Evolutionary conservation across 2,888 invertebrate species (phyloP), one percentile per base, ranked within the genome.

Genomic region (Tipula vernalis): DNA sequence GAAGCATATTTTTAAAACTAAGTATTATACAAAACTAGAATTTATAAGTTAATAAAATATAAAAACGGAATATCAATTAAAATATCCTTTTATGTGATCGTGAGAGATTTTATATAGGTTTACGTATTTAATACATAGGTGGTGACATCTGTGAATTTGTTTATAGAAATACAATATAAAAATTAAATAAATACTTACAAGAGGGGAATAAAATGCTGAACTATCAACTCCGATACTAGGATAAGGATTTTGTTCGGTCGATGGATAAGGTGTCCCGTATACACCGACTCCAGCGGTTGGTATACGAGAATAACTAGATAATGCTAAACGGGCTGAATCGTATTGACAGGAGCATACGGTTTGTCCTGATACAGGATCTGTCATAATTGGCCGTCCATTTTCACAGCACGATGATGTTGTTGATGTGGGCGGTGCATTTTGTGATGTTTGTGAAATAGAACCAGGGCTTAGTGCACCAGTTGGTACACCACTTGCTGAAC

Each of bases 331-430:
- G 85, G 97, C 96, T 87, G 96, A 95, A 92, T 98, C 98, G 92
- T 98, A 98, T 91, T 98, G 98, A 92, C 98, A 98, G 89, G 97
- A 97, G 92, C 98, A 98, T 89, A 98, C 97, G 87, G 97, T 96
- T 92, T 98, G 97, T 47, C 98, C 98, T 88, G 97, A 96, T 87
- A 97, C 96, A 10, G 98, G 97, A 92, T 98, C 98, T 89, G 97
- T 97, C 93, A 97, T 96, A 91, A 98, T 95, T 88, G 97, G 97
- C 88, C 97, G 94, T 86, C 97, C 97, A 89, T 97, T 97, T 91
- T 98, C 98, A 93, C 98, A 98, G 92, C 98, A 98, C 87, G 95
- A 93, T 89, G 92, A 89, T 88, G 88, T 88, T 87, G 93, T 92
- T 88, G 93, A 86, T 86, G 88, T 83, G 42, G 89, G 88, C 13